Base-by-base conservation (phyloP, 2,797 vertebrate genomes). In the Remorina albescens region DNA sequence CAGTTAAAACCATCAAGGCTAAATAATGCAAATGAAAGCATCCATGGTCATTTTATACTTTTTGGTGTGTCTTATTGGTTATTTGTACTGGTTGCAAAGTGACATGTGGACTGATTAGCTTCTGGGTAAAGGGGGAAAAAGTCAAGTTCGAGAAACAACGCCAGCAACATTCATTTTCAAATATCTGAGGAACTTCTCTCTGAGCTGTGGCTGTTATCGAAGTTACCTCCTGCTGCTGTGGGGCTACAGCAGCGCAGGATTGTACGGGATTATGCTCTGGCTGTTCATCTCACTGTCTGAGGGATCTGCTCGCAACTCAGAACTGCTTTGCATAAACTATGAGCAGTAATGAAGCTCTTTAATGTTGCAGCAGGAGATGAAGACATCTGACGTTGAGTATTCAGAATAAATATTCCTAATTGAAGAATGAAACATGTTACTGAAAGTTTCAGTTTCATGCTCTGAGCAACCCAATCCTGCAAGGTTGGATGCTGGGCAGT, bases 321-420 rank as follows among this genome's bases (percentile, higher is more conserved):
- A 76, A 64, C 19, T 23, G 9, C 77, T 90, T 82, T 88, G 84
- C 88, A 88, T 89, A 88, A 90, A 87, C 61, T 46, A 41, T 2
- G 4, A 57, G 65, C 58, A 32, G 69, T 70, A 76, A 74, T 67
- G 71, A 83, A 68, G 59, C 55, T 36, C 67, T 72, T 78, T 51
- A 72, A 67, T 53, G 62, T 10, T 8, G 28, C 41, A 55, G 67
- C 26, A 49, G 46, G 12, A 49, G 46, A 13, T 49, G 46, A 21
- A 25, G 46, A 49, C 46, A 23, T 47, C n/a, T 47, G n/a, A n/a
- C n/a, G n/a, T n/a, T n/a, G n/a, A n/a, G n/a, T n/a, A n/a, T n/a
- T n/a, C n/a, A n/a, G n/a, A 4, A 34, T 34, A 2, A 7, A 8
- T 34, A 34, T 34, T 34, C 32, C 6, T 34, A 34, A 7, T 34